Conservation (phyloP, 2,888 invertebrate species). For the Pediacus dermestoides region DNA sequence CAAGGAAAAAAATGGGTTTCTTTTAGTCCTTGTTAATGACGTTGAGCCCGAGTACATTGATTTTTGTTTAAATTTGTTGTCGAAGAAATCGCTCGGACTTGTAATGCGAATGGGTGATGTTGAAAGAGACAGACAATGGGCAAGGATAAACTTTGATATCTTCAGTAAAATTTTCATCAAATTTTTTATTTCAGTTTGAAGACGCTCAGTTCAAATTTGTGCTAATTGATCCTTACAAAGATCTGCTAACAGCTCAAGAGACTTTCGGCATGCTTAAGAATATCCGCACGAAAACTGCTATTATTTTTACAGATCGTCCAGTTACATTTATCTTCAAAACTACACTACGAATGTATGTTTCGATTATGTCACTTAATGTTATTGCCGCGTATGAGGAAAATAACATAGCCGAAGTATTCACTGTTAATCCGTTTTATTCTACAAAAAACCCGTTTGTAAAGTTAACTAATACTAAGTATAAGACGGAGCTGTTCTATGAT, state of each 20-base stretch:
- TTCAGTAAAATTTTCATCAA: not conserved
- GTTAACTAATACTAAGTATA: slow-evolving; percentile 12
- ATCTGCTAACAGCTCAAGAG: not conserved
- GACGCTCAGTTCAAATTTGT: slow-evolving; percentile 2
- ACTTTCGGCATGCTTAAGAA: not conserved
- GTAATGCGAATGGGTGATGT: not conserved
- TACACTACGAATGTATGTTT: slow-evolving; percentile 9
- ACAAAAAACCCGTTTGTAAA: slow-evolving; percentile 3
- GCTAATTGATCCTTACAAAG: slow-evolving; percentile 1
- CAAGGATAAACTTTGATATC: not conserved
- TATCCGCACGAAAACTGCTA: slow-evolving; percentile 14
- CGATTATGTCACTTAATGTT: not conserved
- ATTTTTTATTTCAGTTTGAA: not conserved
- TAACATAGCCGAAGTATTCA: slow-evolving; percentile 11
- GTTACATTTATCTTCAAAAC: slow-evolving; percentile 7
- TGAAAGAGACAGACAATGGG: slow-evolving; percentile 3
- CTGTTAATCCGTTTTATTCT: not conserved
- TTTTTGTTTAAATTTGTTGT: slow-evolving; percentile 3
- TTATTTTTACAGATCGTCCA: slow-evolving; percentile 16
- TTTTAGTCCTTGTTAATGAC: not conserved
- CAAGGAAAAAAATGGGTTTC: not conserved
- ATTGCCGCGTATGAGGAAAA: slow-evolving; percentile 14
- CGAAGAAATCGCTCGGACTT: not conserved
- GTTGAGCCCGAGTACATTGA: slow-evolving; percentile 1
- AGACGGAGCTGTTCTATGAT: slow-evolving; percentile 16